Evolutionary conservation across 2,113 vertebrate species (phyloP).

Genomic region (Thryonomys swinderianus): DNA sequence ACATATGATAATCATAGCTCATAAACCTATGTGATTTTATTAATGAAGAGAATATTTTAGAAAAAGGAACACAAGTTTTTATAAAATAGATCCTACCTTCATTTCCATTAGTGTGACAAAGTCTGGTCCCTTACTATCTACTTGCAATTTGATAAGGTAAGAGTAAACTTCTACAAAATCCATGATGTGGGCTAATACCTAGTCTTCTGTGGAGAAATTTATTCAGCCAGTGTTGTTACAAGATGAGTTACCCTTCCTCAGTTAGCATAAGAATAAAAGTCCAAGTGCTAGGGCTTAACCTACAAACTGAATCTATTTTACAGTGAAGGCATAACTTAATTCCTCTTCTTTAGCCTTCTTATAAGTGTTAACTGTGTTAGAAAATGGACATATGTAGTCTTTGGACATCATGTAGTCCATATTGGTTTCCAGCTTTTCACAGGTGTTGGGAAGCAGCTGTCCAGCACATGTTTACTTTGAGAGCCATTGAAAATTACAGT

Average conservation of each 20-base stretch:
- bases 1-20: neutral
- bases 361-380: neutral
- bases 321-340: neutral
- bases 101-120: neutral
- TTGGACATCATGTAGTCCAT: neutral
- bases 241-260: neutral
- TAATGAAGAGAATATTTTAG: neutral
- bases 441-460: neutral
- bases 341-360: neutral
- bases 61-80: neutral
- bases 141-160: neutral
- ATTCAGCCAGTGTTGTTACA: neutral
- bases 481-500: neutral
- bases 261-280: neutral
- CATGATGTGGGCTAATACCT: neutral
- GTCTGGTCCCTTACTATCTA: neutral
- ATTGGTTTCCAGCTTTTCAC: neutral
- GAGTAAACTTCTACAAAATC: neutral
- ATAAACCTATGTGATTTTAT: neutral
- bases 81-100: neutral
- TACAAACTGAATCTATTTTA: neutral
- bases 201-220: neutral
- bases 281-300: neutral
- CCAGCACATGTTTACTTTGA: neutral
- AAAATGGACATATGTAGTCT: neutral